phyloP scores from a whole-genome alignment of 2,113 vertebrate species.

The Lamprotornis superbus region DNA sequence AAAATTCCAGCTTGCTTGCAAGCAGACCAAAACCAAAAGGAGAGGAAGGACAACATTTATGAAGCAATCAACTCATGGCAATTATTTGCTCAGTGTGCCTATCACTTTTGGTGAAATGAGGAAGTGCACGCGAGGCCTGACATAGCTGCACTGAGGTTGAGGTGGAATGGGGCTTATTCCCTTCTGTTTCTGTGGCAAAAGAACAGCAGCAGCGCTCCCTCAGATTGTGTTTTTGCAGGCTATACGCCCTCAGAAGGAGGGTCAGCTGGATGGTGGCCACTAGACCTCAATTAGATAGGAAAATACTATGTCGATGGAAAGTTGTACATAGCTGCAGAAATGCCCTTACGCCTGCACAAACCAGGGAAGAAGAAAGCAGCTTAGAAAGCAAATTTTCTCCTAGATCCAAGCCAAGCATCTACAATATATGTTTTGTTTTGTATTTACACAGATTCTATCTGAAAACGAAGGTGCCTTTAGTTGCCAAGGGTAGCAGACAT shows the following conservation, averaged over 20 bases:
- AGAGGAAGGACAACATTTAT: background rate
- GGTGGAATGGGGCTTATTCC: background rate
- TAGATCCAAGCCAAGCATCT: background rate
- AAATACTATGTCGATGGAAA: background rate
- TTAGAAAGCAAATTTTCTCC: background rate
- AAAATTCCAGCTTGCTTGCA: background rate
- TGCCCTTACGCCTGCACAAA: background rate
- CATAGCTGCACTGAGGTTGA: background rate
- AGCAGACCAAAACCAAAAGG: background rate
- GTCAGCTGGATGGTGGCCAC: background rate
- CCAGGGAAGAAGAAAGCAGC: background rate
- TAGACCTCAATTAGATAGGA: background rate
- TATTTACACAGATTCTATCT: constrained; percentile 40
- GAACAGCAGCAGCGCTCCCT: background rate
- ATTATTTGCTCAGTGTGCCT: background rate
- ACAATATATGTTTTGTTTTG: constrained; percentile 25
- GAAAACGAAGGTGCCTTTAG: constrained; percentile 2
- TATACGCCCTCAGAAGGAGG: background rate
- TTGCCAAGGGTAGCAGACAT: constrained; percentile 55
- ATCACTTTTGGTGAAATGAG: background rate
- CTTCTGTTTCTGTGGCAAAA: background rate
- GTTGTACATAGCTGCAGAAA: background rate
- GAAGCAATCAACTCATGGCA: background rate
- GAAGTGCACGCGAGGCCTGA: rapidly evolving
- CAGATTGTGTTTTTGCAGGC: background rate